Conservation (phyloP, 2,797 vertebrate species). For the Enteromius argenteus region DNA sequence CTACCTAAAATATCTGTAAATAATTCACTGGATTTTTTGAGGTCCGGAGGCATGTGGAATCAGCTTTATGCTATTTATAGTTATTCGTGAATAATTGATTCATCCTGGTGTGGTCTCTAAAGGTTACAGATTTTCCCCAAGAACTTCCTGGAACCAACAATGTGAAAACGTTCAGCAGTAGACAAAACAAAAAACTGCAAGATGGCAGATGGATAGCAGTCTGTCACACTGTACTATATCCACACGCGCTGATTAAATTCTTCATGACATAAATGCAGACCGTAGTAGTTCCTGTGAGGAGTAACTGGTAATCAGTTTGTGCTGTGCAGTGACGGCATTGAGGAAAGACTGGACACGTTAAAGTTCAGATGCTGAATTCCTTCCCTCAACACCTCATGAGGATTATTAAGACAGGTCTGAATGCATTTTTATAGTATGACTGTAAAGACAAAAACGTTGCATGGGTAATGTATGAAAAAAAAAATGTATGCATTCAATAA, state of each 20-base stretch:
- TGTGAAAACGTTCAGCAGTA: background rate
- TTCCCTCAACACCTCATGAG: background rate
- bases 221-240: background rate
- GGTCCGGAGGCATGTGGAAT: background rate
- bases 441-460: background rate
- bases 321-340: constrained; percentile 8
- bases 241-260: background rate
- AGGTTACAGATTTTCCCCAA: background rate
- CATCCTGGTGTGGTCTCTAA: background rate
- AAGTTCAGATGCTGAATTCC: constrained; percentile 1
- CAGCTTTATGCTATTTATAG: constrained; percentile 9
- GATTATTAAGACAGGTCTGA: background rate
- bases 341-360: background rate
- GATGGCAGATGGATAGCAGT: background rate
- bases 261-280: background rate
- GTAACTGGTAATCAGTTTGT: constrained; percentile 33
- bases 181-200: background rate
- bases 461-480: background rate
- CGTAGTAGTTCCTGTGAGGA: background rate
- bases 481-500: background rate
- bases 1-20: background rate
- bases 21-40: constrained; percentile 1
- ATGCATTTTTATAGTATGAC: background rate
- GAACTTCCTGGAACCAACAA: background rate
- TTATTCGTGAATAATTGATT: constrained; percentile 40